Base-by-base conservation (phyloP, 92 coral and sea anemone genomes). In the Porites cylindrica region DNA sequence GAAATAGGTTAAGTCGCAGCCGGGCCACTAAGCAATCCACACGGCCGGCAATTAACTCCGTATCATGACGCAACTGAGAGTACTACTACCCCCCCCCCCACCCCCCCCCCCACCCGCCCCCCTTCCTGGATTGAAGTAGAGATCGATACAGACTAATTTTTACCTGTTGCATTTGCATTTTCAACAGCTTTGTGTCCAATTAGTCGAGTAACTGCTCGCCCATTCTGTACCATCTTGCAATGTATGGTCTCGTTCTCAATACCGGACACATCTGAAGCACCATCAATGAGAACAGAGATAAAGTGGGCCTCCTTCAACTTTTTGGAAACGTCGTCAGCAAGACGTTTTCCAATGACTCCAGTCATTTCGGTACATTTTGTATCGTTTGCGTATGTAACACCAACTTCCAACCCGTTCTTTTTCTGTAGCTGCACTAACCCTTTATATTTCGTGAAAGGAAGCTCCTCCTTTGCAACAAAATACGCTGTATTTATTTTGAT, bases 101-200 rank as follows among this genome's bases (percentile, higher is more conserved):
- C 32, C 32, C 32, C 1, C 32, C 32, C 32, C 1, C 32, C 32
- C 0, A 26, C 32, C 32, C 0, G 32, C 32, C 32, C 32, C 32
- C 32, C 32, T 26, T 26, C 32, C 32, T 26, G 32, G 32, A 26
- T 26, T 26, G 32, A 26, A 26, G 32, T 26, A 26, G 1, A 26
- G 32, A 0, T 26, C 32, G 32, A 26, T 26, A 26, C 32, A 26
- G 32, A 26, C 32, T 70, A 43, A 75, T 83, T 23, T 29, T 83
- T 71, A 83, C 87, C 87, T 60, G 81, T 60, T 10, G 81, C 81
- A 60, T 73, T 16, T 43, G 88, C 81, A 20, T 84, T 38, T 84
- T 84, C 80, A 74, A 84, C 88, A 73, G 80, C 81, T 75, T 74
- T 84, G 88, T 84, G 88, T 62, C 88, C 88, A 21, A 84, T 47